phyloP scores from a whole-genome alignment of 2,888 invertebrate species.

The Uropetala carovei region DNA sequence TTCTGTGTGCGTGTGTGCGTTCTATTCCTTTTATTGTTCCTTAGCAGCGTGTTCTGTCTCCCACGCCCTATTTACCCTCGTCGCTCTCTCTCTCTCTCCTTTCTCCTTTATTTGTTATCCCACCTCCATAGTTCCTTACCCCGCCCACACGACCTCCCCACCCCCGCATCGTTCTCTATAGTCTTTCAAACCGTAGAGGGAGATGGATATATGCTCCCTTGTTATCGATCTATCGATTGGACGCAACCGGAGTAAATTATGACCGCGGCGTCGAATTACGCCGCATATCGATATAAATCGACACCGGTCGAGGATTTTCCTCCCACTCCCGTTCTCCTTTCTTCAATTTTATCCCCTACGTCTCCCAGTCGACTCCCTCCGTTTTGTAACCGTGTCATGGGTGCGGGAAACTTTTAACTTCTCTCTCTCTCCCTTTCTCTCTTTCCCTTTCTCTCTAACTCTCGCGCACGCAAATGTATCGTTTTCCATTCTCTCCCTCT shows the following conservation, averaged over 20 bases:
- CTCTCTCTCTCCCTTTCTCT: background rate
- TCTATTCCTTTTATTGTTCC: background rate
- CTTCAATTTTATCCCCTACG: background rate
- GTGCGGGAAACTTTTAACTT: background rate
- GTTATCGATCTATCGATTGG: slow-evolving; percentile 39
- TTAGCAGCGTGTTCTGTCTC: background rate
- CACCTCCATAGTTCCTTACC: background rate
- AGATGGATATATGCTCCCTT: background rate
- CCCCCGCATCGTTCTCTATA: background rate
- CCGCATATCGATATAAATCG: slow-evolving; percentile 45
- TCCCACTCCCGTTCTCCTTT: background rate
- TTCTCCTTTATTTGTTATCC: background rate
- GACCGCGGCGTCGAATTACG: slow-evolving; percentile 30
- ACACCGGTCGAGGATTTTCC: background rate
- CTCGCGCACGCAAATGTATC: slow-evolving; percentile 16
- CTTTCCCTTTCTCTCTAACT: background rate
- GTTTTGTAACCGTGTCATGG: background rate
- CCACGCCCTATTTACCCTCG: background rate
- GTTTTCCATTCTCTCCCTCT: background rate
- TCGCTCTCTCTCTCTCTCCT: background rate
- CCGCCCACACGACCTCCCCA: background rate
- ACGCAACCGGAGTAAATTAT: background rate
- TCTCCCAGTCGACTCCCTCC: background rate
- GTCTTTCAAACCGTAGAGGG: background rate
- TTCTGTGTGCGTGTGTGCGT: background rate